Evolutionary conservation across 2,797 vertebrate species (phyloP).

Genomic region (Falco berigora): DNA sequence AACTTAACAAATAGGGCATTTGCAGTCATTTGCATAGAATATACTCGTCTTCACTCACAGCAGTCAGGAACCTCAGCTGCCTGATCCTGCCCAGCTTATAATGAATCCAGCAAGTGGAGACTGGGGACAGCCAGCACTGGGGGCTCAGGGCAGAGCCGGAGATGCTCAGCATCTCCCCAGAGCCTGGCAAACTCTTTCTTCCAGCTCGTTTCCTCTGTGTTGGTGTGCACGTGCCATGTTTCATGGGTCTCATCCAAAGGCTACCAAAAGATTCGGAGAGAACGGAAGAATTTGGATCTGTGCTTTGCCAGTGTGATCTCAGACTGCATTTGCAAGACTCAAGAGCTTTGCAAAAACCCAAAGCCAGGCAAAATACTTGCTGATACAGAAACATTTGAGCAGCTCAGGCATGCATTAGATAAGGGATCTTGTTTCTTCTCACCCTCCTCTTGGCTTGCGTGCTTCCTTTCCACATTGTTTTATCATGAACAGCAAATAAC

Average conservation of each 20-base stretch:
- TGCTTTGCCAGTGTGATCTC: neutral
- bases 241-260: neutral
- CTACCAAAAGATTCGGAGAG: neutral
- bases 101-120: neutral
- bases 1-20: accelerated
- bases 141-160: neutral
- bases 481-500: constrained; percentile 49
- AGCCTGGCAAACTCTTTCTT: neutral
- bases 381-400: constrained; percentile 45
- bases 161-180: neutral
- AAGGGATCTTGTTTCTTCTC: constrained; percentile 53
- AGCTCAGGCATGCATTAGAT: constrained; percentile 41
- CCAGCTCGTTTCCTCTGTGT: accelerated
- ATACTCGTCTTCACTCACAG: neutral
- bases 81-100: neutral
- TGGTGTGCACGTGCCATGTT: accelerated
- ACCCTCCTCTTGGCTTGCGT: constrained; percentile 34
- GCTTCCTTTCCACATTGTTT: constrained; percentile 57
- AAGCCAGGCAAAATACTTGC: constrained; percentile 54
- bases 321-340: neutral
- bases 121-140: neutral
- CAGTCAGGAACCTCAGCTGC: neutral
- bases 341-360: constrained; percentile 30
- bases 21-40: neutral
- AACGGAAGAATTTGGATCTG: neutral